Evolutionary conservation across 2,797 vertebrate species (phyloP).

Genomic region (Ispidina lecontei): DNA sequence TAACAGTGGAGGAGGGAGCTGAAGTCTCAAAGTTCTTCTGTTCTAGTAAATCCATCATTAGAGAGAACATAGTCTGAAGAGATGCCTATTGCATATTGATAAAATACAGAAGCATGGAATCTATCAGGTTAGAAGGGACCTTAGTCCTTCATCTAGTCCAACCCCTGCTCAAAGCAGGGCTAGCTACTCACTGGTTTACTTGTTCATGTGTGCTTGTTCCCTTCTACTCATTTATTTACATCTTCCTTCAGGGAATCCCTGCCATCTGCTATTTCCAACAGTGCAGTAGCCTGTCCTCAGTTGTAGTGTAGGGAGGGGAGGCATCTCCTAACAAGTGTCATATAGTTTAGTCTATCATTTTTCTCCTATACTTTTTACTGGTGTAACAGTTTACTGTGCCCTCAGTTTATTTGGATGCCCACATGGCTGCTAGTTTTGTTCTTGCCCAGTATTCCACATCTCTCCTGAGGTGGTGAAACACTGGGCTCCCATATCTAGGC

Average conservation of each 20-base stretch:
- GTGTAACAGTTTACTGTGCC: neutral
- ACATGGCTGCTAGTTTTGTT: neutral
- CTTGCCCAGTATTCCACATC: neutral
- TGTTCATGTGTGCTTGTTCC: neutral
- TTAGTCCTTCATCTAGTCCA: neutral
- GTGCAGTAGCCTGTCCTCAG: neutral
- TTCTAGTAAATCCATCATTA: neutral
- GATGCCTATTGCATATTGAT: neutral
- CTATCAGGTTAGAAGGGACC: neutral
- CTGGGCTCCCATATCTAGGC: neutral
- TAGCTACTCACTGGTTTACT: neutral
- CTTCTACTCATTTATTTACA: neutral
- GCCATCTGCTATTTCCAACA: neutral
- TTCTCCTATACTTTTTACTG: neutral
- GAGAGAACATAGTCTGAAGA: neutral
- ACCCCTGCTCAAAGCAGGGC: neutral
- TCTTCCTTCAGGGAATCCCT: neutral
- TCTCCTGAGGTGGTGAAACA: neutral
- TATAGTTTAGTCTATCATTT: neutral
- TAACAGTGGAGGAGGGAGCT: neutral
- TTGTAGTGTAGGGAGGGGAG: neutral
- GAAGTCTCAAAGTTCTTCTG: neutral
- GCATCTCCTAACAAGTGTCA: neutral
- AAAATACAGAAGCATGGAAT: neutral
- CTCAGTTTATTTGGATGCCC: neutral